phyloP scores from a whole-genome alignment of 92 coral and sea anemone species.

The Parazoanthus swiftii region DNA sequence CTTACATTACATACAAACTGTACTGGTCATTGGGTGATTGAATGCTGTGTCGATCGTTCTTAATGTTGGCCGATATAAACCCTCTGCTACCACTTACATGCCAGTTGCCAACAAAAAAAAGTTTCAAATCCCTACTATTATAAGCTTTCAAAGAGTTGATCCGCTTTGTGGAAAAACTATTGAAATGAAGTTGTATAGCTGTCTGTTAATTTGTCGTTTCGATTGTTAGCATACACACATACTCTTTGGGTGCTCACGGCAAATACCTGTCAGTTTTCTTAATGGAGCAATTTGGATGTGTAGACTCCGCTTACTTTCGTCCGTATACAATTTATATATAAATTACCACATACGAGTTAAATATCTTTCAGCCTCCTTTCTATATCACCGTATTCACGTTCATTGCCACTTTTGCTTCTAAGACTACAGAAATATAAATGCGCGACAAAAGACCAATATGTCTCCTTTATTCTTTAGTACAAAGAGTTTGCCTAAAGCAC shows the following conservation, averaged over 20 bases:
- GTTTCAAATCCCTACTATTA: background rate
- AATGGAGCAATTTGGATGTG: background rate
- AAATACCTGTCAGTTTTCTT: too few relatives aligned
- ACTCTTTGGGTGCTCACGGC: background rate
- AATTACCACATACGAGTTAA: background rate
- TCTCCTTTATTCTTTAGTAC: background rate
- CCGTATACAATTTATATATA: background rate
- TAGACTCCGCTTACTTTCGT: background rate
- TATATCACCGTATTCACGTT: background rate
- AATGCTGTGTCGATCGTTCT: too few relatives aligned
- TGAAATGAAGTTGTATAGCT: background rate
- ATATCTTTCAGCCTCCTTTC: background rate
- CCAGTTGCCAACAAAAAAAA: background rate
- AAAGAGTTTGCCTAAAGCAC: slow-evolving; percentile 2
- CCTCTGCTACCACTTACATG: too few relatives aligned
- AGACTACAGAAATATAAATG: background rate
- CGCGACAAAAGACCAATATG: background rate
- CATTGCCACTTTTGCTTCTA: too few relatives aligned
- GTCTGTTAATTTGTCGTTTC: background rate
- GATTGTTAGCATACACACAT: background rate
- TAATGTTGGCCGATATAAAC: too few relatives aligned
- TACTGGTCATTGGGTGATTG: too few relatives aligned
- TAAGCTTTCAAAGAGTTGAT: slow-evolving; percentile 8
- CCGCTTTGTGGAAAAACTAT: background rate
- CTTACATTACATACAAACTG: background rate